Evolutionary conservation across 2,113 vertebrate species (phyloP).

Genomic region (Oncorhynchus masou): DNA sequence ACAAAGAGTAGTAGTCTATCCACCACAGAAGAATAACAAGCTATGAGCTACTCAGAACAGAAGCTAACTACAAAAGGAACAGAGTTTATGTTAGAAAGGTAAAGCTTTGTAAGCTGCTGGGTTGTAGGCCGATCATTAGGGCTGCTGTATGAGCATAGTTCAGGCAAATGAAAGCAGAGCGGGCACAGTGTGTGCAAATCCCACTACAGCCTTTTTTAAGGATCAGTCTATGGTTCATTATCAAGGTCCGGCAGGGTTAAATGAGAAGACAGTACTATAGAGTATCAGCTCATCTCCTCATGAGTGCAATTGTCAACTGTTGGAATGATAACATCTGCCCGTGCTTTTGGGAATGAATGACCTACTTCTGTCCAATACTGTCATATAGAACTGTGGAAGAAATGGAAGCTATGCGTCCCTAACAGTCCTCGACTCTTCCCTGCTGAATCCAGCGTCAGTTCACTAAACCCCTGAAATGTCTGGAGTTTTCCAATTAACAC

Average conservation of each 20-base stretch:
- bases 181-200: not conserved
- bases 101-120: constrained; percentile 48
- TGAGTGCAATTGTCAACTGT: not conserved
- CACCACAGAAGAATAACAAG: constrained; percentile 20
- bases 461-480: not conserved
- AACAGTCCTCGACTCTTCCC: not conserved
- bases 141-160: constrained; percentile 44
- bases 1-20: constrained; percentile 11
- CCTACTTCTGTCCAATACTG: not conserved
- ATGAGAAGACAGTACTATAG: not conserved
- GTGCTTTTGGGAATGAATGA: not conserved
- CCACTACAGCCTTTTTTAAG: not conserved
- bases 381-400: not conserved
- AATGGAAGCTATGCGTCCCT: not conserved
- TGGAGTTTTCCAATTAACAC: constrained; percentile 41
- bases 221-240: not conserved
- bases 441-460: not conserved
- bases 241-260: not conserved
- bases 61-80: constrained; percentile 23
- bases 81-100: constrained; percentile 17
- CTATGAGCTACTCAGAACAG: not conserved
- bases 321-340: not conserved
- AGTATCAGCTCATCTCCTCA: constrained; percentile 19
- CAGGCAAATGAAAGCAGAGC: not conserved
- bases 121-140: constrained; percentile 36